Conservation (phyloP, 2,888 invertebrate species). For the Synergus laeviventris region DNA sequence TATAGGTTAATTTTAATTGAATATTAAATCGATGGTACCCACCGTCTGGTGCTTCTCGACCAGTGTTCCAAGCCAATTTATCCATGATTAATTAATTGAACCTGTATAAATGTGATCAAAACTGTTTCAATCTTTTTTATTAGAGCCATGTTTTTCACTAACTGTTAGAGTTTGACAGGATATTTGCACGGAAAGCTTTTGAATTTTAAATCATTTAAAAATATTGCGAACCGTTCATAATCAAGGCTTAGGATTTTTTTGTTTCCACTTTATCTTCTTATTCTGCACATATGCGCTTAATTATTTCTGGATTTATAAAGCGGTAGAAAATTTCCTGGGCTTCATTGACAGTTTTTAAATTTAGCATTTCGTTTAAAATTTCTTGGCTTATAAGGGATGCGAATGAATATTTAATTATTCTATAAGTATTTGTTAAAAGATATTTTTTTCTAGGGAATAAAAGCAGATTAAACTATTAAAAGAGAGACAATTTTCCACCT, state of each 20-base stretch:
- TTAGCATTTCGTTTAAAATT: neutral
- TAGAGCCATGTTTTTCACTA: neutral
- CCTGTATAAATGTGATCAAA: constrained; percentile 7
- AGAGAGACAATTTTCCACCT: neutral
- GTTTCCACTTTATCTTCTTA: too few relatives aligned
- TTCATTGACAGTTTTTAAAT: neutral
- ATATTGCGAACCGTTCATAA: neutral
- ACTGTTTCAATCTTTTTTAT: neutral
- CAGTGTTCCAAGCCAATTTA: constrained; percentile 26
- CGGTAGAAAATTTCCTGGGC: neutral
- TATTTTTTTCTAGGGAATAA: neutral
- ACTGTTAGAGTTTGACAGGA: neutral
- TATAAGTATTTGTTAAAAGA: neutral
- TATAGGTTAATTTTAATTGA: constrained; percentile 64
- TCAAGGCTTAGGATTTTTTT: neutral
- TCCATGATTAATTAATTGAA: constrained; percentile 32
- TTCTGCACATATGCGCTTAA: too few relatives aligned
- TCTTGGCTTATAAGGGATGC: neutral
- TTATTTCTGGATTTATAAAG: neutral
- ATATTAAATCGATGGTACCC: constrained; percentile 57
- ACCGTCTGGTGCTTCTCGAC: constrained; percentile 27
- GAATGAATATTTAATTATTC: neutral
- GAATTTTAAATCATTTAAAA: neutral
- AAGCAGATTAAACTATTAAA: neutral
- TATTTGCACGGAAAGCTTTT: neutral